Evolutionary conservation across 2,797 vertebrate genomes (phyloP), one percentile per base, ranked within the genome.

Genomic region (Manis pentadactyla): DNA sequence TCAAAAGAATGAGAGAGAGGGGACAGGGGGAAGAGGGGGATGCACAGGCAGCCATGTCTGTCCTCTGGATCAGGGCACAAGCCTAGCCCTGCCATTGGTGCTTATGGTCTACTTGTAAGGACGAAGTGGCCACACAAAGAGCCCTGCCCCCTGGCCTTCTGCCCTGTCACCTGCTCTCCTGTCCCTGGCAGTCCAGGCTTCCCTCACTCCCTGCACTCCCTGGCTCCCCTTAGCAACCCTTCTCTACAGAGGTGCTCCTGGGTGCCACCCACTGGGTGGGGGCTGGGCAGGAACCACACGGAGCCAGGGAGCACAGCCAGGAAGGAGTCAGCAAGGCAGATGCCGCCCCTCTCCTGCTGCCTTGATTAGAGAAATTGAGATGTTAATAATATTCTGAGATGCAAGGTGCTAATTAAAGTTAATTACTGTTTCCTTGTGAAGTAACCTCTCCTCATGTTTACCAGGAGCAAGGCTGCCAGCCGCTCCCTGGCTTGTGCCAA

Each of bases 361-460:
- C 97, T 98, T 98, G 98, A 98, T 98, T 98, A 98, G 97, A 98
- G 97, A 98, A 97, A 98, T 97, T 98, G 98, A 98, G 98, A 98
- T 98, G 98, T 98, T 98, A 98, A 98, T 98, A 98, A 98, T 98
- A 98, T 98, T 98, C 98, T 0, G 69, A 97, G 98, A 98, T 98
- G 98, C 97, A 98, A 98, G 98, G 98, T 98, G 98, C 98, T 98
- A 98, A 98, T 98, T 97, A 98, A 98, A 98, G 98, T 98, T 98
- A 98, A 98, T 98, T 98, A 98, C 96, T 97, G 97, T 98, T 98
- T 98, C 98, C 98, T 98, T 97, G 97, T 97, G 98, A 98, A 98
- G 98, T 98, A 97, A 98, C 98, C 98, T 98, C 97, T 97, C 96
- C 96, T 98, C 90, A 37, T 98, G 97, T 98, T 98, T 98, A 97